Conservation (phyloP, 2,888 invertebrate genomes). For the Lathronympha strigana region DNA sequence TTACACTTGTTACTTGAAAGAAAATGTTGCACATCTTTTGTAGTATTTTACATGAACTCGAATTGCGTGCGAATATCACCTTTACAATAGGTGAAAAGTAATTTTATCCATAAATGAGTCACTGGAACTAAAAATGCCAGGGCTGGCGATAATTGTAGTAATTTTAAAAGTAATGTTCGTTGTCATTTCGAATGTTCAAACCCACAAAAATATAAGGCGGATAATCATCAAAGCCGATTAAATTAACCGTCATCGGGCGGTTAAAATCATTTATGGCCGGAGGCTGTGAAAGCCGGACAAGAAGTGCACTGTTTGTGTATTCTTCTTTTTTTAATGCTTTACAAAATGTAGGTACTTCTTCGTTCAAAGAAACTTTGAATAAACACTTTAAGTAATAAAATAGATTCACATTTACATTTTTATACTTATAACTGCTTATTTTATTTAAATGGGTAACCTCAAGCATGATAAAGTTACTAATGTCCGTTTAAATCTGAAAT, state of each 20-base stretch:
- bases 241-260: constrained; percentile 48
- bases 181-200: constrained; percentile 56
- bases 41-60: not conserved
- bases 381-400: not conserved
- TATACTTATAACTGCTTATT: not conserved
- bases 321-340: not conserved
- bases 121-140: constrained; percentile 57
- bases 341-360: too few species aligned
- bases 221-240: constrained; percentile 47
- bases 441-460: not conserved
- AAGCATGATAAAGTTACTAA: constrained; percentile 14
- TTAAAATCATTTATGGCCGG: constrained; percentile 47
- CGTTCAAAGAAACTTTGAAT: too few species aligned
- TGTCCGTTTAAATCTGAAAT: constrained; percentile 5
- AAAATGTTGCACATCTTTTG: not conserved
- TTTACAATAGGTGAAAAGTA: constrained; percentile 6
- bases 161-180: constrained; percentile 50
- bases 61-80: not conserved
- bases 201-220: constrained; percentile 51
- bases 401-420: not conserved
- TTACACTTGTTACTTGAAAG: constrained; percentile 22
- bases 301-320: constrained; percentile 52
- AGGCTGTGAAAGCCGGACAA: constrained; percentile 50
- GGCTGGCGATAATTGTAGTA: constrained; percentile 55
- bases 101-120: constrained; percentile 17